Base-by-base conservation (phyloP, 2,113 vertebrate species). In the Cnemophilus loriae region DNA sequence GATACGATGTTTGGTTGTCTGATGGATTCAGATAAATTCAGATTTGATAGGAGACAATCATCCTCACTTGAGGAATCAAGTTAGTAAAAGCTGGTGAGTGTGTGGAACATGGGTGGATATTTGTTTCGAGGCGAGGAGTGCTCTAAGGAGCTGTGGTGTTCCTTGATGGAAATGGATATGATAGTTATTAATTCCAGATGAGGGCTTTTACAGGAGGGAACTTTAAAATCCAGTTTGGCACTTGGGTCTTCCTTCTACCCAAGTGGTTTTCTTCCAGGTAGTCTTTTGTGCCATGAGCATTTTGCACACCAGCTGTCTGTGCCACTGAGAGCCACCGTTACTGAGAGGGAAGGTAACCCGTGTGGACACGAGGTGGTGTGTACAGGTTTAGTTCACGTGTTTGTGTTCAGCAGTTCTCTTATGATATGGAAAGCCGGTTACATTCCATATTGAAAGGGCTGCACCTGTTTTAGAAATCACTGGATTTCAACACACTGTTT, bases 271-370 rank as follows among this genome's bases (percentile, higher is more conserved):
- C 22, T 75, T 79, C 39, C 13, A 41, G 16, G 27, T 20, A 32
- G 15, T 28, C 7, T n/a, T 56, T 60, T 82, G 60, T 76, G 30
- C 32, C 1, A 0, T 24, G 24, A 59, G 32, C 2, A 0, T 87
- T 89, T 60, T 69, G 41, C 21, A 41, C 10, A 1, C 12, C 26
- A 26, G 21, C 22, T 90, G n/a, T 27, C 42, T 68, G n/a, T 80
- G 49, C 23, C 15, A 1, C 30, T 47, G 41, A 9, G 4, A 14
- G 16, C n/a, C 16, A 0, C n/a, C 67, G 33, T 42, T 81, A 13
- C 1, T 2, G 21, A 67, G 37, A 50, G 64, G 47, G 63, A 46
- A 59, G 70, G 39, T 50, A 27, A 55, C 23, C n/a, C 6, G 1
- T 47, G 65, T 35, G 81, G 81, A 49, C 60, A 15, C 13, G 11